Evolutionary conservation across 2,888 invertebrate genomes (phyloP).

Genomic region (Tenthredo notha): DNA sequence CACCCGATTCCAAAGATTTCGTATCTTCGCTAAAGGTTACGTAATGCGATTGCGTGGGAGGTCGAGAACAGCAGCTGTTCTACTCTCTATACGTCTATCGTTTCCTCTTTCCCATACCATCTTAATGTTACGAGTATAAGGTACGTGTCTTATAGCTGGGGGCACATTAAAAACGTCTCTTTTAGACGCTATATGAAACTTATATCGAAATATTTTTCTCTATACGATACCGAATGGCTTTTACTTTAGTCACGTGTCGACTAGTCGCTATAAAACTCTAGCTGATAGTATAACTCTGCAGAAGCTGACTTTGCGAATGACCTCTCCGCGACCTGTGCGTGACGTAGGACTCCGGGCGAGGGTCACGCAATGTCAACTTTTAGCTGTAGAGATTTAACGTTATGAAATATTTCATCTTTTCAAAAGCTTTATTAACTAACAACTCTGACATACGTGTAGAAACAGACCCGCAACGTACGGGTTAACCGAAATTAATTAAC

Average conservation of each 20-base stretch:
- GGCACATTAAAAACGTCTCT: conserved; percentile 1
- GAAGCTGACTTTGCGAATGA: conserved; percentile 39
- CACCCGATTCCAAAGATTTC: not conserved
- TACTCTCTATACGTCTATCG: not conserved
- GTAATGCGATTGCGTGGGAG: conserved; percentile 28
- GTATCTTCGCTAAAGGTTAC: not conserved
- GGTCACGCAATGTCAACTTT: conserved; percentile 44
- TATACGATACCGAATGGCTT: not conserved
- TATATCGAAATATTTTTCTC: not conserved
- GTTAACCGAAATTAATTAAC: conserved; percentile 15
- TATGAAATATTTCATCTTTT: not conserved
- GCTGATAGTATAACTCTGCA: not conserved
- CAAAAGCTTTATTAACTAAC: conserved; percentile 1
- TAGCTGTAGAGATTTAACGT: conserved; percentile 14
- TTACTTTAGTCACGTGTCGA: not conserved
- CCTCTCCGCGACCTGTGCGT: conserved; percentile 40
- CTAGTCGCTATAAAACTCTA: not conserved
- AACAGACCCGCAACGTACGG: not conserved
- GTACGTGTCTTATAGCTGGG: not conserved
- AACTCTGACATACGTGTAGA: not conserved
- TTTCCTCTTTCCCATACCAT: not conserved
- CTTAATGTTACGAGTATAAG: conserved; percentile 5
- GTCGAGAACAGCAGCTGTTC: conserved; percentile 5
- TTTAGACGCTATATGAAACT: not conserved
- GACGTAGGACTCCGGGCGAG: conserved; percentile 8